Evolutionary conservation across 2,888 invertebrate species (phyloP).

Genomic region (Tachina grossa): DNA sequence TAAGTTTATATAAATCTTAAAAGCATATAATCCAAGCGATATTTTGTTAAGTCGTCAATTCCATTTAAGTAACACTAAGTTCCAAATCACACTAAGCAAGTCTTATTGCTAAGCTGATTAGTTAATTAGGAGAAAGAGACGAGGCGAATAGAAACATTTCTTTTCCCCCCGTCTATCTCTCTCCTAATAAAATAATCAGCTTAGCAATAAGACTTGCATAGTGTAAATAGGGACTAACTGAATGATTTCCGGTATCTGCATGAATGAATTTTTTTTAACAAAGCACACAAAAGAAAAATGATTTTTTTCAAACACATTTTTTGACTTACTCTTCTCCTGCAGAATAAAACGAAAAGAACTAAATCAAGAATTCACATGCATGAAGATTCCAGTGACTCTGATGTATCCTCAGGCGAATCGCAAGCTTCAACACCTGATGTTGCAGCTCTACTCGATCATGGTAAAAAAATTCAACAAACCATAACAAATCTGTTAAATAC

Average conservation of each 20-base stretch:
- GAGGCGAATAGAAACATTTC: too few species aligned
- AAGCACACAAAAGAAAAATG: neutral
- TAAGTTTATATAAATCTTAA: too few species aligned
- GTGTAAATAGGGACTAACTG: too few species aligned
- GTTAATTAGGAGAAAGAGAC: too few species aligned
- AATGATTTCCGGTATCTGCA: neutral
- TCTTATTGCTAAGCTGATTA: too few species aligned
- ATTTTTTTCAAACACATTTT: neutral
- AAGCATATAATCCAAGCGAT: too few species aligned
- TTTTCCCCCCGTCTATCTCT: too few species aligned
- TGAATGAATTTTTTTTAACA: slow-evolving; percentile 11
- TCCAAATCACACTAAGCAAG: too few species aligned
- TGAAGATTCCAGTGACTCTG: slow-evolving; percentile 80
- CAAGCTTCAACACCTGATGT: slow-evolving; percentile 77
- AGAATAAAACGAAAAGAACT: slow-evolving; percentile 65
- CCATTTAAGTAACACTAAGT: neutral
- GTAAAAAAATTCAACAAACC: slow-evolving; percentile 72
- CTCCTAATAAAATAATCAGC: too few species aligned
- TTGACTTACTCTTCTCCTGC: slow-evolving; percentile 36
- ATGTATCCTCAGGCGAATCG: slow-evolving; percentile 80
- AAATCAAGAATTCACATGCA: slow-evolving; percentile 69
- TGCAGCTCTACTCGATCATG: slow-evolving; percentile 71
- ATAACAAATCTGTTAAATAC: slow-evolving; percentile 77
- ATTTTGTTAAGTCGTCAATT: neutral
- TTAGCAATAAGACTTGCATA: too few species aligned